phyloP scores from a whole-genome alignment of 2,113 vertebrate genomes.

The Talpa occidentalis region DNA sequence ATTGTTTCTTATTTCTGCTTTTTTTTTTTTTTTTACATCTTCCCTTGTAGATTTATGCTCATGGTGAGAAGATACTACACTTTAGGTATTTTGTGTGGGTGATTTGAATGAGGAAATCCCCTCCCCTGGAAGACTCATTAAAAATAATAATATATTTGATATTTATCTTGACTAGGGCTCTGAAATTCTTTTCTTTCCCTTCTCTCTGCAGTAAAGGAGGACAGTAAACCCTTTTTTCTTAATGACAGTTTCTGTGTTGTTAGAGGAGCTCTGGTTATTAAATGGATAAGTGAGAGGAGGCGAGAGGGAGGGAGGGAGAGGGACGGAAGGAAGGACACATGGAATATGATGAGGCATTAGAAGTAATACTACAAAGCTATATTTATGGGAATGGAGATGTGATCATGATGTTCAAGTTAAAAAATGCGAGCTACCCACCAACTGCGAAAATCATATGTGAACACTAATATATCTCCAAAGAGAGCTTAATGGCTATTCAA shows the following conservation, averaged over 20 bases:
- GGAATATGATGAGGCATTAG: background rate
- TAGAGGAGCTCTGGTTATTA: background rate
- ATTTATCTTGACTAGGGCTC: slow-evolving; percentile 39
- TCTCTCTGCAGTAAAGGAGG: slow-evolving; percentile 19
- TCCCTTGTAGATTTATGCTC: slow-evolving; percentile 26
- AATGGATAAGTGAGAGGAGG: background rate
- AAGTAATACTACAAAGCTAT: background rate
- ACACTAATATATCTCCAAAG: background rate
- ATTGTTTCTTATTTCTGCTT: slow-evolving; percentile 60
- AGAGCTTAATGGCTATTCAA: background rate
- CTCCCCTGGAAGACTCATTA: slow-evolving; percentile 56
- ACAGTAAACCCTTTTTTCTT: background rate
- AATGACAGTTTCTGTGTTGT: background rate
- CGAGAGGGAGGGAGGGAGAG: background rate
- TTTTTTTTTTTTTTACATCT: slow-evolving; percentile 65
- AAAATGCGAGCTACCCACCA: background rate
- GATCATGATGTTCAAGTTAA: slow-evolving; percentile 5
- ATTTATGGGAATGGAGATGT: background rate
- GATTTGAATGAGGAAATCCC: slow-evolving; percentile 52
- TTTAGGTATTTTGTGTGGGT: slow-evolving; percentile 41
- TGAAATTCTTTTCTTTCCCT: slow-evolving; percentile 48
- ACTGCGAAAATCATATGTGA: background rate
- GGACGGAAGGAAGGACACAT: background rate
- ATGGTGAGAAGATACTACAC: slow-evolving; percentile 11
- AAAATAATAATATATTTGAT: slow-evolving; percentile 49